Evolutionary conservation across 2,888 invertebrate genomes (phyloP).

Genomic region (Empis livida): DNA sequence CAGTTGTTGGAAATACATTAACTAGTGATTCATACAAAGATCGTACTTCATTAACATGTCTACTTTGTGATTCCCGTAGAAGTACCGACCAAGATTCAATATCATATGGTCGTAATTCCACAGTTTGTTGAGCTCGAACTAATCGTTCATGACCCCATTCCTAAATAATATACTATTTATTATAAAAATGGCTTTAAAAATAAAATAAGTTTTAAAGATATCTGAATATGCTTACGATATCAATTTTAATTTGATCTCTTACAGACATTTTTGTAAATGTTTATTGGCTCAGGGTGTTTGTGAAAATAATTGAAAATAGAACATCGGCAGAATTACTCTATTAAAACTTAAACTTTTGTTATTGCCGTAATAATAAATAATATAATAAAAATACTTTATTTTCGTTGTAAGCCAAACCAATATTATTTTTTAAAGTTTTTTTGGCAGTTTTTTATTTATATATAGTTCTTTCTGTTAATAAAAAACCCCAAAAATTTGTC

Average conservation of each 20-base stretch:
- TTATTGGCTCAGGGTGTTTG: too few relatives aligned
- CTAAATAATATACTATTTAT: constrained; percentile 39
- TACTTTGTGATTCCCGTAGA: constrained; percentile 81
- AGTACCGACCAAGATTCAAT: constrained; percentile 97
- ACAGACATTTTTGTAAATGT: constrained; percentile 31
- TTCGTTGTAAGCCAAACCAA: too few relatives aligned
- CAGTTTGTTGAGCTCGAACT: constrained; percentile 67
- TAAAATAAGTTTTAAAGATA: not conserved
- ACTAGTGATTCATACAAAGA: constrained; percentile 91
- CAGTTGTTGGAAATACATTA: constrained; percentile 86
- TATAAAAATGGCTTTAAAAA: not conserved
- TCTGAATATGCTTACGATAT: constrained; percentile 27
- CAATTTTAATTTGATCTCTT: constrained; percentile 33
- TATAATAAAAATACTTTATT: too few relatives aligned
- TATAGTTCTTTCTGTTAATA: too few relatives aligned
- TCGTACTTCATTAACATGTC: constrained; percentile 79
- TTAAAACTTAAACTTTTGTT: too few relatives aligned
- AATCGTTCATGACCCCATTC: constrained; percentile 83
- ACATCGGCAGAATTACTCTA: too few relatives aligned
- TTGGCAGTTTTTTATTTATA: too few relatives aligned
- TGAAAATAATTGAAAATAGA: too few relatives aligned
- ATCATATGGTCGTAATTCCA: constrained; percentile 83
- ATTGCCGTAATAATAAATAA: too few relatives aligned
- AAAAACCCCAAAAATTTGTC: too few relatives aligned
- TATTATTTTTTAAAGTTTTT: too few relatives aligned